Conservation (phyloP, 2,888 invertebrate species). For the Acrobasis repandana region DNA sequence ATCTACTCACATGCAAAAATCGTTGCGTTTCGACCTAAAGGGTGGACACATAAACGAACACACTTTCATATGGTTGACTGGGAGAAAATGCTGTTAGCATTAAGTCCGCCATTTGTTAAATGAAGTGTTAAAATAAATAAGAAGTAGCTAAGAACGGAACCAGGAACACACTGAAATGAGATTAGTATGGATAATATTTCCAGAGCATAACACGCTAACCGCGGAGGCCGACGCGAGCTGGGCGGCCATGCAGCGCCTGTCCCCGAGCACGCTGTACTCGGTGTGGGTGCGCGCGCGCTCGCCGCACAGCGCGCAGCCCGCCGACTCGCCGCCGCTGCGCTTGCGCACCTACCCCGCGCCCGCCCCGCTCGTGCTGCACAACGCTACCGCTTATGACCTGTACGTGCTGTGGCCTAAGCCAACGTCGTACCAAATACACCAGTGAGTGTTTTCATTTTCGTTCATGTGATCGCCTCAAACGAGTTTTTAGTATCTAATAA, state of each 20-base stretch:
- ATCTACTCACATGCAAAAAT: too few relatives aligned
- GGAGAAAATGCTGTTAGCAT: too few relatives aligned
- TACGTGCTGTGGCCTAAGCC: slow-evolving; percentile 87
- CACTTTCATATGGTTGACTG: too few relatives aligned
- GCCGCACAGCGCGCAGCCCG: slow-evolving; percentile 83
- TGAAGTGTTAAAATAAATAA: too few relatives aligned
- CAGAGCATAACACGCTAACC: slow-evolving; percentile 69
- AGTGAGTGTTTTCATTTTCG: slow-evolving; percentile 43
- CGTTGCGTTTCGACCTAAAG: too few relatives aligned
- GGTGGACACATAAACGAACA: too few relatives aligned
- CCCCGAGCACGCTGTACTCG: slow-evolving; percentile 86
- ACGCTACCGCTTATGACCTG: slow-evolving; percentile 75
- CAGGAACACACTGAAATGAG: too few relatives aligned
- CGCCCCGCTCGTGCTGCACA: slow-evolving; percentile 80
- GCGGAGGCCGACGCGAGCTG: slow-evolving; percentile 65
- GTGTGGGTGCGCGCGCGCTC: slow-evolving; percentile 91
- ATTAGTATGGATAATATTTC: not conserved
- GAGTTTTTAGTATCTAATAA: too few relatives aligned
- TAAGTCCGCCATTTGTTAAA: too few relatives aligned
- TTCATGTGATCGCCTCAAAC: too few relatives aligned
- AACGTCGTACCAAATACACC: slow-evolving; percentile 49
- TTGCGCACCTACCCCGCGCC: slow-evolving; percentile 89
- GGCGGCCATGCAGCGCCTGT: slow-evolving; percentile 82
- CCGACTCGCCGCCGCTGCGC: slow-evolving; percentile 83
- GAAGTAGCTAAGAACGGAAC: too few relatives aligned